Evolutionary conservation across 2,113 vertebrate species (phyloP).

Genomic region (Vidua chalybeata): DNA sequence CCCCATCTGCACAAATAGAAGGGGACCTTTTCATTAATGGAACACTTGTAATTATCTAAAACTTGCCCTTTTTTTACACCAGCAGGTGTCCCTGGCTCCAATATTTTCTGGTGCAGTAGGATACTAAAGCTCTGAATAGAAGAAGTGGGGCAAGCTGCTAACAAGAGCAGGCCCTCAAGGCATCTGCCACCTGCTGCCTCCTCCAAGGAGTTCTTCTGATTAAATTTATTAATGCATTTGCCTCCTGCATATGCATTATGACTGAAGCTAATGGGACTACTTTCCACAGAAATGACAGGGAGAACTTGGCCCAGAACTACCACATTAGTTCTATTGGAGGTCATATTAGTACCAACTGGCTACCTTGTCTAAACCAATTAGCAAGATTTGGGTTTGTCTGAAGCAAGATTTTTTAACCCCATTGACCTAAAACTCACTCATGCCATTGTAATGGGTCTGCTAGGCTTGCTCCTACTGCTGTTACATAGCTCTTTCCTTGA

Average conservation of each 20-base stretch:
- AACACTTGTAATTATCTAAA: not conserved
- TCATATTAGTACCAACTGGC: not conserved
- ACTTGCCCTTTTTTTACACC: not conserved
- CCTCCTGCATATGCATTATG: not conserved
- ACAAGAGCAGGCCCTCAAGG: constrained; percentile 27
- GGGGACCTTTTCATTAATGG: not conserved
- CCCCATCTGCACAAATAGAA: not conserved
- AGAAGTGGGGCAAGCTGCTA: not conserved
- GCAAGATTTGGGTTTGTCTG: not conserved
- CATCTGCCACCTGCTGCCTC: constrained; percentile 23
- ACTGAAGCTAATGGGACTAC: not conserved
- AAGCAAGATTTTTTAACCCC: constrained; percentile 2
- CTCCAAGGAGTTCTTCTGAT: constrained; percentile 22
- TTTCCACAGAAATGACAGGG: not conserved
- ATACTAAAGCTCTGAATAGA: not conserved
- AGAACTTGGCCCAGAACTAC: not conserved
- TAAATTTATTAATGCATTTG: not conserved
- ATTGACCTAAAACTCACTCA: not conserved
- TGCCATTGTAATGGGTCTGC: not conserved
- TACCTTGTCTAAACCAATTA: not conserved
- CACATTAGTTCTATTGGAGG: not conserved
- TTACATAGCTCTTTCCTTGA: not conserved
- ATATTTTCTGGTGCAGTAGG: not conserved
- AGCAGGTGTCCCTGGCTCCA: constrained; percentile 5
- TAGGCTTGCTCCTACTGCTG: not conserved